These are phyloP conservation scores for Melanotaenia maccullochi DNA, from an alignment of 2,797 vertebrate genomes.

Conservation along the genomic window DNA sequence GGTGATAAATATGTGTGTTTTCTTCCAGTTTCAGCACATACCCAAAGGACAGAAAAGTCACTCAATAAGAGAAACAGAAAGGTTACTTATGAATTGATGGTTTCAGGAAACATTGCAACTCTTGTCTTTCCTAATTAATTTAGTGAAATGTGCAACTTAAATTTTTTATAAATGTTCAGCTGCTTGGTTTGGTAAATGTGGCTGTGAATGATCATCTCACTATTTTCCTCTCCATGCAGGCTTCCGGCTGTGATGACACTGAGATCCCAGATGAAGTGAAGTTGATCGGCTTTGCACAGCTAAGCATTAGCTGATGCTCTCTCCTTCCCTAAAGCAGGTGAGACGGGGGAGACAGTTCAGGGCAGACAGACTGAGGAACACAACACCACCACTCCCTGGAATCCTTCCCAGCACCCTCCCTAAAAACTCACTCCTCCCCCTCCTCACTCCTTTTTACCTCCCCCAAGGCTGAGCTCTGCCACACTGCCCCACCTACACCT, in stretches of 20 bases:
- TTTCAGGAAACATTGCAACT: neutral
- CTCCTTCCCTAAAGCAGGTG: constrained; percentile 57
- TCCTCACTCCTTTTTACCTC: constrained; percentile 34
- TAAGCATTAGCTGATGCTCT: constrained; percentile 94
- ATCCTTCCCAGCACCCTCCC: constrained; percentile 33
- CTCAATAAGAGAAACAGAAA: neutral
- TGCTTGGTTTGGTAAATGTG: neutral
- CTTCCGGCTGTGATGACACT: constrained; percentile 91
- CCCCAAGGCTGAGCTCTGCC: constrained; percentile 36
- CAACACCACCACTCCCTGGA: constrained; percentile 48
- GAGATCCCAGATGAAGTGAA: constrained; percentile 97
- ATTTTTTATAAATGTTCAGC: constrained; percentile 20
- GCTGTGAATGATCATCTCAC: neutral
- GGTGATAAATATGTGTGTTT: neutral
- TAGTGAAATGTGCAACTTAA: constrained; percentile 3
- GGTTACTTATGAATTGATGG: neutral
- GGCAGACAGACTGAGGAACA: constrained; percentile 74
- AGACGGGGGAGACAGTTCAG: constrained; percentile 69
- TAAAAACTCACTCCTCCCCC: constrained; percentile 26
- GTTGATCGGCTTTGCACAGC: constrained; percentile 96
- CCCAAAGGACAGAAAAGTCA: neutral
- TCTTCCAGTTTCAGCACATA: neutral
- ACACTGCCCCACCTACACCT: constrained; percentile 30
- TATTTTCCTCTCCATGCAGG: constrained; percentile 76
- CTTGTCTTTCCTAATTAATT: constrained; percentile 7